phyloP scores from a whole-genome alignment of 2,797 vertebrate species.

The Lutjanus campechanus region DNA sequence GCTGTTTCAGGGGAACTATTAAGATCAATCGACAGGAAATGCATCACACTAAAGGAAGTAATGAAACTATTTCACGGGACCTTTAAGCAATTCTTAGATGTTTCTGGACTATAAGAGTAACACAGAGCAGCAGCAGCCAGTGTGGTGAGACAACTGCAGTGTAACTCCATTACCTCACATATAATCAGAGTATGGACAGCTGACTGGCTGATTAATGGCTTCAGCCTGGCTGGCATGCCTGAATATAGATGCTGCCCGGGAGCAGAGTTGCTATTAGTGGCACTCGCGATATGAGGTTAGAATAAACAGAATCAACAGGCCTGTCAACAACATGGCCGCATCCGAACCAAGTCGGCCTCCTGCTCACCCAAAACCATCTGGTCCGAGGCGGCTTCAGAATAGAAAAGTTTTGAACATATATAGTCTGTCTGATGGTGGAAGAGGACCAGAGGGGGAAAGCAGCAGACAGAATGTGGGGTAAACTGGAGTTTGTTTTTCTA shows the following conservation, averaged over 20 bases:
- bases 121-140: conserved; percentile 40
- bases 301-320: conserved; percentile 82
- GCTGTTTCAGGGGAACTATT: no score
- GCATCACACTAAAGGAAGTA: conserved; percentile 28
- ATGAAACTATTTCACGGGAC: conserved; percentile 24
- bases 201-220: conserved; percentile 80
- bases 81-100: conserved; percentile 26
- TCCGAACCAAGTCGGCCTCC: conserved; percentile 58
- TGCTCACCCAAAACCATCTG: conserved; percentile 55
- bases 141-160: conserved; percentile 66
- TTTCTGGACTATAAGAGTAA: conserved; percentile 54
- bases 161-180: conserved; percentile 75
- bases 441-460: neutral
- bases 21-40: neutral
- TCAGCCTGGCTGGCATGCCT: conserved; percentile 62
- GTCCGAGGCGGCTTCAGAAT: conserved; percentile 34
- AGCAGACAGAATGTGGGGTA: neutral
- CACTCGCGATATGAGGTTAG: conserved; percentile 69
- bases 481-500: conserved; percentile 38
- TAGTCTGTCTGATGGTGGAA: conserved; percentile 30
- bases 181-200: conserved; percentile 77
- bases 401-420: conserved; percentile 40
- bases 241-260: conserved; percentile 73
- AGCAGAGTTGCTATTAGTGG: conserved; percentile 80
- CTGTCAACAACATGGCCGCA: conserved; percentile 80